phyloP scores from a whole-genome alignment of 2,888 invertebrate genomes.

The Gryllus longicercus region DNA sequence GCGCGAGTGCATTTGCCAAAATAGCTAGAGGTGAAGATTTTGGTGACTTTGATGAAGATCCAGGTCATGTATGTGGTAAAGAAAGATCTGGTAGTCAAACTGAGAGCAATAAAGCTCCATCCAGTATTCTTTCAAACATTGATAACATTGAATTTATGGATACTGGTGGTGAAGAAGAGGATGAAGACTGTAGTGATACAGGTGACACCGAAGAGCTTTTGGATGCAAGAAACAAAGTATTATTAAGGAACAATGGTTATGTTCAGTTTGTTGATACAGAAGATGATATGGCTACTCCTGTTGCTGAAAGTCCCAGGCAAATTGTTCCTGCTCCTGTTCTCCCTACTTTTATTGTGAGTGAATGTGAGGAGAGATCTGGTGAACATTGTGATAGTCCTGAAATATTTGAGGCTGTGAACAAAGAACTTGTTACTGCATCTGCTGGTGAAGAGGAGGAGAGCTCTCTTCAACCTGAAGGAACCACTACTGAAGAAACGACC shows the following conservation, averaged over 20 bases:
- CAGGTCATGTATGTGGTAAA: constrained; percentile 46
- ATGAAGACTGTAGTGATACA: constrained; percentile 48
- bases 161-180: constrained; percentile 67
- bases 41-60: constrained; percentile 41
- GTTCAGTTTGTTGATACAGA: constrained; percentile 55
- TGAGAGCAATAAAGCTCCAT: constrained; percentile 45
- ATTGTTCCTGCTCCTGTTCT: constrained; percentile 39
- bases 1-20: constrained; percentile 19
- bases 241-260: constrained; percentile 62
- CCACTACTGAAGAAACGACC: constrained; percentile 59
- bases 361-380: constrained; percentile 31
- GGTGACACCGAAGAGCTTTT: constrained; percentile 59
- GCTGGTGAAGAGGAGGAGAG: constrained; percentile 53
- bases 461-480: constrained; percentile 54
- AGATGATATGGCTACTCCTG: constrained; percentile 49
- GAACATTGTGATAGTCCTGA: constrained; percentile 34
- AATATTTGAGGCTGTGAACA: constrained; percentile 34
- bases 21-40: constrained; percentile 48
- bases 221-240: constrained; percentile 53
- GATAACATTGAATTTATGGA: constrained; percentile 70
- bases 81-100: constrained; percentile 43
- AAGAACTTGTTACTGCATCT: constrained; percentile 28
- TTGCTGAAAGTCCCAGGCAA: constrained; percentile 44
- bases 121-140: constrained; percentile 35
- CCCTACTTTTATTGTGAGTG: constrained; percentile 33